Percentiles rank a stretch among this genome's conserved stretches.
Conservation (phyloP, 92 coral and sea anemone genomes). For the Bergia sp. region DNA sequence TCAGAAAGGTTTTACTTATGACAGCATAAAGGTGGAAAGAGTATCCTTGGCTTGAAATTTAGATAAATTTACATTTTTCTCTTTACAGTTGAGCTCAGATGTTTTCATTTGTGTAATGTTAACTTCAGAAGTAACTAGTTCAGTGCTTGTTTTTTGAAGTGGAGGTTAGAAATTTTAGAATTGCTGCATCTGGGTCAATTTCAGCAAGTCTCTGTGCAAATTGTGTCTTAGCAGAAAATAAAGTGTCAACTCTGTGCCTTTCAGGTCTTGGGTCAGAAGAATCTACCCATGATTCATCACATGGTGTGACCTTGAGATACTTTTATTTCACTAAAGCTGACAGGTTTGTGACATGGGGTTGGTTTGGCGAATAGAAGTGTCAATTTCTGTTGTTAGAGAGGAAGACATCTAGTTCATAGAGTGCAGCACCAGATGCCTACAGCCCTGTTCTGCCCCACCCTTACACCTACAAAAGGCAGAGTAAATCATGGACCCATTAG, state of each 20-base stretch:
- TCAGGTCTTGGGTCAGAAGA: constrained; percentile 72
- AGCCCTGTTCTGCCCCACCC: constrained; percentile 80
- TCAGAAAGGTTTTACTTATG: constrained; percentile 41
- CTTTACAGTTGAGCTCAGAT: background rate
- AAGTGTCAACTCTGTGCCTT: constrained; percentile 58
- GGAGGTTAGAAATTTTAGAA: constrained; percentile 57
- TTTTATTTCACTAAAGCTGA: constrained; percentile 54
- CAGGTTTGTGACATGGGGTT: constrained; percentile 57
- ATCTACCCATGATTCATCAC: constrained; percentile 75
- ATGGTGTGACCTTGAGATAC: constrained; percentile 52
- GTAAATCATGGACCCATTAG: constrained; percentile 61
- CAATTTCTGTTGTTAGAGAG: constrained; percentile 51
- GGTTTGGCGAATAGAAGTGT: constrained; percentile 69
- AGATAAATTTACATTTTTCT: background rate
- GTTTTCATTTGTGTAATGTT: constrained; percentile 25
- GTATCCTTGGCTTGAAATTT: background rate
- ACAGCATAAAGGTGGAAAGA: constrained; percentile 24
- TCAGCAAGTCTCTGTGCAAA: constrained; percentile 57
- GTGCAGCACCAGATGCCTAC: constrained; percentile 74
- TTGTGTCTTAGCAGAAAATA: constrained; percentile 35
- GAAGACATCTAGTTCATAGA: constrained; percentile 67
- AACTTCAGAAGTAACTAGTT: background rate
- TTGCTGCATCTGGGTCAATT: constrained; percentile 68
- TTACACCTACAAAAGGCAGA: constrained; percentile 80
- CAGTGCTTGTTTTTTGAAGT: constrained; percentile 7